These are phyloP conservation scores for Willisornis vidua DNA, from an alignment of 2,113 vertebrate species.

Conservation along the genomic window DNA sequence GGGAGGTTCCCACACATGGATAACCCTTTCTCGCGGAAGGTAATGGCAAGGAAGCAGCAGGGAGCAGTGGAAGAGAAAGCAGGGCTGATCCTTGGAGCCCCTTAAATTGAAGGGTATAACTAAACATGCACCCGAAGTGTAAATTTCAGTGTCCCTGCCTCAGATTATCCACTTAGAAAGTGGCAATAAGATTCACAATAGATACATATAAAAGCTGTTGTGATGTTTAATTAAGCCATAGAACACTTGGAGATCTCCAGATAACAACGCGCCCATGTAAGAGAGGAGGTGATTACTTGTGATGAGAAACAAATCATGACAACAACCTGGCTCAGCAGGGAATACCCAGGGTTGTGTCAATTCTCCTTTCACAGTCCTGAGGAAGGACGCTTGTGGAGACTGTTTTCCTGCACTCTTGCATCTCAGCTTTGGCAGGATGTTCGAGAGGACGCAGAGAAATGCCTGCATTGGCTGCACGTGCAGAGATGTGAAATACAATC, in stretches of 20 bases:
- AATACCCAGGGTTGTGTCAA: background rate
- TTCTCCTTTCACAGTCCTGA: background rate
- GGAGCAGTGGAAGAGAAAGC: background rate
- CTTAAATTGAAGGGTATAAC: background rate
- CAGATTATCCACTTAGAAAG: background rate
- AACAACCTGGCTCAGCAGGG: constrained; percentile 7
- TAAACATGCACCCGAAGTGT: background rate
- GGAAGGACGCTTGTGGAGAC: background rate
- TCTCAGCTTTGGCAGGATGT: background rate
- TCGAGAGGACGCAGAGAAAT: background rate
- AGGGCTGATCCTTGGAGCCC: background rate
- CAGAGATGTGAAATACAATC: background rate
- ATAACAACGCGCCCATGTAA: background rate
- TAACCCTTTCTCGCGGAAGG: background rate
- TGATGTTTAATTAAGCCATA: constrained; percentile 39
- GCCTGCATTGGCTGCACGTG: background rate
- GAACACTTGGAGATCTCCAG: constrained; percentile 3
- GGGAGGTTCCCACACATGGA: fast-evolving
- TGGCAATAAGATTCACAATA: background rate
- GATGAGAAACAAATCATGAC: constrained; percentile 20
- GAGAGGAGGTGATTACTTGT: constrained; percentile 1
- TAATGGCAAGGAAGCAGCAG: background rate
- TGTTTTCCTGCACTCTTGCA: background rate
- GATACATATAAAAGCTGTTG: constrained; percentile 1
- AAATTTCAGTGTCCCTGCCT: background rate